phyloP scores from a whole-genome alignment of 2,888 invertebrate species.

The Calameuta idolon region DNA sequence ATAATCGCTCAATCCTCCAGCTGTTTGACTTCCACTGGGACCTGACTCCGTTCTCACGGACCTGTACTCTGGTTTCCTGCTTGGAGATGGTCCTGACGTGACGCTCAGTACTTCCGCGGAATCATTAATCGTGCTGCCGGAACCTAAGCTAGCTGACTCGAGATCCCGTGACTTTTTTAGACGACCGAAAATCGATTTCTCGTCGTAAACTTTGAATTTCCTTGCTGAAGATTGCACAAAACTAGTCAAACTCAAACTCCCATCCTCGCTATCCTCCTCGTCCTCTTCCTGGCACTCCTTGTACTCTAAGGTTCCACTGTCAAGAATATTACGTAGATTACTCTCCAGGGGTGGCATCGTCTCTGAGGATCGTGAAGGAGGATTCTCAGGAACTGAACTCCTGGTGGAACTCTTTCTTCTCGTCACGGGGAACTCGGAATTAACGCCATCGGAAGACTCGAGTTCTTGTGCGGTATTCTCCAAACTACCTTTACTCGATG shows the following conservation, averaged over 20 bases:
- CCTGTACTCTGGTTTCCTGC: background rate
- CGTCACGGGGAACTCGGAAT: background rate
- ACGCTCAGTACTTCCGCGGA: background rate
- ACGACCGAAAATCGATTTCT: background rate
- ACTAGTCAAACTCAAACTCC: background rate
- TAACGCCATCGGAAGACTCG: background rate
- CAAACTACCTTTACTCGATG: slow-evolving; percentile 42
- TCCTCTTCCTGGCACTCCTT: slow-evolving; percentile 5
- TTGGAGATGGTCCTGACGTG: background rate
- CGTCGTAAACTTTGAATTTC: background rate
- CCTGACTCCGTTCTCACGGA: background rate
- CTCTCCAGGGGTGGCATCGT: slow-evolving; percentile 41
- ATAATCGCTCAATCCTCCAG: slow-evolving; percentile 51
- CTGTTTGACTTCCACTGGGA: background rate
- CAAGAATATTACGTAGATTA: slow-evolving; percentile 47
- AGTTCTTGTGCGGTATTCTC: slow-evolving; percentile 18
- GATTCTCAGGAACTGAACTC: background rate
- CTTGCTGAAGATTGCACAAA: background rate
- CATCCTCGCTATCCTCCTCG: slow-evolving; percentile 1
- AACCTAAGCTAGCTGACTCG: background rate
- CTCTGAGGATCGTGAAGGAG: background rate
- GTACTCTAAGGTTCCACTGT: slow-evolving; percentile 36
- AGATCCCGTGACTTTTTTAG: background rate
- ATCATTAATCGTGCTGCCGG: background rate
- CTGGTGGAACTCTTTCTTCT: background rate